Conservation (phyloP, 1,140 invertebrate species). For the Drosophila parabipectinata region DNA sequence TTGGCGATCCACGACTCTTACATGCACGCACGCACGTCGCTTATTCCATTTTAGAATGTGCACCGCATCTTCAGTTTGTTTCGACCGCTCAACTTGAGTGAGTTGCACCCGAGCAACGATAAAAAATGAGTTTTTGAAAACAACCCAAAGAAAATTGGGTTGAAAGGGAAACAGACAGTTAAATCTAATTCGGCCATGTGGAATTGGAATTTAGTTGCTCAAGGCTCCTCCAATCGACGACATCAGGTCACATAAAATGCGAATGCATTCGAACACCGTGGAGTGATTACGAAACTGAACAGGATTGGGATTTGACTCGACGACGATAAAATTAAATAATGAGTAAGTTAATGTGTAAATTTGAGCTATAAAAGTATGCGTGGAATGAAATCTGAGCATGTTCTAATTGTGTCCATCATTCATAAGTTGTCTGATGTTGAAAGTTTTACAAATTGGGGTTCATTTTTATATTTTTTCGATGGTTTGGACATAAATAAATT, state of each 20-base stretch:
- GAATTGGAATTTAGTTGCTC: conserved; percentile 72
- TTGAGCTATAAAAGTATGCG: too few relatives aligned
- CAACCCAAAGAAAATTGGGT: conserved; percentile 40
- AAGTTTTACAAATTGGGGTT: too few relatives aligned
- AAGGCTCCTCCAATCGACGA: conserved; percentile 40
- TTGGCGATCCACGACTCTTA: conserved; percentile 55
- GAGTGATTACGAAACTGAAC: conserved; percentile 65
- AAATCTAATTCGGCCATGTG: conserved; percentile 68
- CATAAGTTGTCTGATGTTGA: conserved; percentile 15
- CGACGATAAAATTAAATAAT: conserved; percentile 26
- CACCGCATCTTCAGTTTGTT: conserved; percentile 69
- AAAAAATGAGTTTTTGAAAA: conserved; percentile 32
- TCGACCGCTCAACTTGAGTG: conserved; percentile 77
- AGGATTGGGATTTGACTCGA: conserved; percentile 17
- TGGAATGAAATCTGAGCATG: too few relatives aligned
- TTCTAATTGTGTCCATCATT: conserved; percentile 40
- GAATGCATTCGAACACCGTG: conserved; percentile 37
- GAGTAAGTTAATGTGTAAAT: conserved; percentile 39
- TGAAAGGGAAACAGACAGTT: conserved; percentile 49
- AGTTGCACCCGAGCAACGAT: conserved; percentile 57
- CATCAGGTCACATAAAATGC: conserved; percentile 19
- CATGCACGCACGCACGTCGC: conserved; percentile 54
- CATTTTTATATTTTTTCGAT: too few relatives aligned
- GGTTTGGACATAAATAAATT: too few relatives aligned
- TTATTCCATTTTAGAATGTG: conserved; percentile 71